Conservation (phyloP, 2,113 vertebrate species). For the Cryptotis parvus region DNA sequence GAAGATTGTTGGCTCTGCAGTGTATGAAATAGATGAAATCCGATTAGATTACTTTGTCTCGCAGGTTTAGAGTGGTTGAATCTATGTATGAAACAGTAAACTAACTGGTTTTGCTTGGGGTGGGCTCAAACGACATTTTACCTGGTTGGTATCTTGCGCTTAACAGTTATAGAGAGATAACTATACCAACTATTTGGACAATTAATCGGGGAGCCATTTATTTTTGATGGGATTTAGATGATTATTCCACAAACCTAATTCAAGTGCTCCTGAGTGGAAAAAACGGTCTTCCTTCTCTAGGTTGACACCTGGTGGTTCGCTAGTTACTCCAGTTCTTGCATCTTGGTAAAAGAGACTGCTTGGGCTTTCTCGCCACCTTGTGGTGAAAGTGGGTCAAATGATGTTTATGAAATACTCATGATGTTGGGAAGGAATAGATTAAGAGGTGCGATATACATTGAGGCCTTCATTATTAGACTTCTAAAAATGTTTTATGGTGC, state of each 20-base stretch:
- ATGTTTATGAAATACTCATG: background rate
- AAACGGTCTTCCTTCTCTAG: background rate
- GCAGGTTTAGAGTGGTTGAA: background rate
- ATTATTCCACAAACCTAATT: constrained; percentile 31
- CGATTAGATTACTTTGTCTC: background rate
- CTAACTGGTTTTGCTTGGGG: background rate
- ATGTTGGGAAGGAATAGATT: background rate
- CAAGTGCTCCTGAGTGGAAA: background rate
- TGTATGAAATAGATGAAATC: constrained; percentile 10
- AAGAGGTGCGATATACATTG: background rate
- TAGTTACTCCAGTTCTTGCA: accelerated
- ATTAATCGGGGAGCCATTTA: background rate
- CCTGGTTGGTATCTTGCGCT: constrained; percentile 15
- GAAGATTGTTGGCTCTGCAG: constrained; percentile 10
- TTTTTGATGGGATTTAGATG: constrained; percentile 32
- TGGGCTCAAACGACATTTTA: background rate
- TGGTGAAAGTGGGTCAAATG: constrained; percentile 56
- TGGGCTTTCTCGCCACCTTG: constrained; percentile 83
- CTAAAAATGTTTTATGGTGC: background rate
- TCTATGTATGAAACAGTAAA: background rate
- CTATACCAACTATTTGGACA: constrained; percentile 5
- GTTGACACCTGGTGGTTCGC: constrained; percentile 82
- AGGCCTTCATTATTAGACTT: background rate
- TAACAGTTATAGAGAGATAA: background rate
- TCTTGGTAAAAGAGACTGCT: background rate